These are phyloP conservation scores for Sceloporus undulatus DNA, from an alignment of 2,113 vertebrate genomes.

Conservation along the genomic window DNA sequence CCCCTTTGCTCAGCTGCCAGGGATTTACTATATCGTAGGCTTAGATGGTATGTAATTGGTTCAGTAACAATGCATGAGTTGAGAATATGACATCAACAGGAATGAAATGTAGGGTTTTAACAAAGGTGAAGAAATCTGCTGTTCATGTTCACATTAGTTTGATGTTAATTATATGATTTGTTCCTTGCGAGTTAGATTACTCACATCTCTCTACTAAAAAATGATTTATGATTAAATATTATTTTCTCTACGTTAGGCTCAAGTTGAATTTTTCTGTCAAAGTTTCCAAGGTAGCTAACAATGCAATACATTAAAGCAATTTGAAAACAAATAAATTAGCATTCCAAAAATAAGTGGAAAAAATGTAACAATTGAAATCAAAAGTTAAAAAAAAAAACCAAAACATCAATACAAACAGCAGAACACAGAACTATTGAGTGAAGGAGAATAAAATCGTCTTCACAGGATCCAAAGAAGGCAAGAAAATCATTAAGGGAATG, in stretches of 20 bases:
- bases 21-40: neutral
- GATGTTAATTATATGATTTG: neutral
- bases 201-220: neutral
- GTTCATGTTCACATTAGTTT: neutral
- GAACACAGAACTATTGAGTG: too few species aligned
- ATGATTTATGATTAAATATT: neutral
- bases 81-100: neutral
- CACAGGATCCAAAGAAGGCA: neutral
- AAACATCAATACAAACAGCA: neutral
- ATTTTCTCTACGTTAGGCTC: neutral
- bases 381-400: neutral
- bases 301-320: neutral
- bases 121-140: neutral
- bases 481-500: too few species aligned
- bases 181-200: neutral
- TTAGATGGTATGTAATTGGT: slow-evolving; percentile 1
- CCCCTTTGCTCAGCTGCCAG: neutral
- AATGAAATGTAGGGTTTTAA: neutral
- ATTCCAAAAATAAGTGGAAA: neutral
- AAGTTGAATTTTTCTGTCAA: neutral
- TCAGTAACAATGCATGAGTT: neutral
- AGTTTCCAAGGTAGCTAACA: neutral
- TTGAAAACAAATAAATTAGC: neutral
- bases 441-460: neutral
- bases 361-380: neutral